Base-by-base conservation (phyloP, 2,113 vertebrate genomes). In the Brienomyrus brachyistius region DNA sequence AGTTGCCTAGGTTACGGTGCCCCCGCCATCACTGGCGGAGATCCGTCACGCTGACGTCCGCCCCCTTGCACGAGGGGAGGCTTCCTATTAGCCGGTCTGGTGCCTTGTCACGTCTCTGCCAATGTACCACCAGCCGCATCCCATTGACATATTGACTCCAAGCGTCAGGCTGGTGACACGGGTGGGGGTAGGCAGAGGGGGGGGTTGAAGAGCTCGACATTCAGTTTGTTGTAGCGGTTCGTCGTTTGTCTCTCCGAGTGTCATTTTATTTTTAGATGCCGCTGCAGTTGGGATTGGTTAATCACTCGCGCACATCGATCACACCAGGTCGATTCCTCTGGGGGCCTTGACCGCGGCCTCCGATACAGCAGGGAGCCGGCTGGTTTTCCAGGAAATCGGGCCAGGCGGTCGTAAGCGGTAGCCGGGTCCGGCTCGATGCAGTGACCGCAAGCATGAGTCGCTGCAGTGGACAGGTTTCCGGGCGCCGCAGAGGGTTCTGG, bases 91-190 rank as follows among this genome's bases (percentile, higher is more conserved):
- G 88, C 88, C n/a, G 59, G 48, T 89, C 47, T 45, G 10, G 48
- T 50, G 40, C 23, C 70, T 80, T 35, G 50, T 82, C 70, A 77
- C 74, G 74, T 77, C 74, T 77, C 74, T 40, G 74, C 74, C 15
- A 77, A 77, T 77, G 74, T 77, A 19, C 74, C 74, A 40, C 15
- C 74, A 40, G 35, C 74, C 35, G 0, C 5, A 43, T 77, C 35
- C 74, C 35, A 77, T 77, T 77, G 74, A 77, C 74, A 77, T 77
- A 77, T 77, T 77, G 74, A 77, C 74, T 77, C 74, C 74, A 43
- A 43, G 1, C 35, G 35, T 77, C 74, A 40, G 74, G 74, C 31
- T 77, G 27, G 35, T 77, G 70, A 77, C 70, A 40, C 15, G 35
- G 35, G 70, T 27, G 27, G 31, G 70, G 70, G 62, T 10, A 27